Percentiles rank a stretch among this genome's conserved stretches.
These are phyloP conservation scores for Sebastes iracundus DNA, from an alignment of 2,797 vertebrate species.

Conservation along the genomic window DNA sequence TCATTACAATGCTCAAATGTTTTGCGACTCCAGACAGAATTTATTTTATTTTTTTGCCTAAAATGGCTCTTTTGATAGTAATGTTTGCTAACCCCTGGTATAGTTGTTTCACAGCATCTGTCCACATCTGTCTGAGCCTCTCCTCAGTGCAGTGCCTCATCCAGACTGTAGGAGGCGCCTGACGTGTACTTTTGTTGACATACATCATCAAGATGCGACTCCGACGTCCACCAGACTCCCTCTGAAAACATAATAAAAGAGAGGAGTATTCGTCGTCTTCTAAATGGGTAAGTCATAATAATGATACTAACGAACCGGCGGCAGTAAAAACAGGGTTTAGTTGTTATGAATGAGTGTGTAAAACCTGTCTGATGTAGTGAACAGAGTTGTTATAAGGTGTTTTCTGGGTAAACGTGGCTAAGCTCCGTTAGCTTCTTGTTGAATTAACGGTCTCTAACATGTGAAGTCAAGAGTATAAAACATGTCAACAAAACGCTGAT, in stretches of 20 bases:
- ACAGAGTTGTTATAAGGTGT: not conserved
- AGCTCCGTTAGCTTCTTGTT: not conserved
- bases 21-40: too few species aligned
- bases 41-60: too few species aligned
- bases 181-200: not conserved
- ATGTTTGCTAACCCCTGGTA: too few species aligned
- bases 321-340: not conserved
- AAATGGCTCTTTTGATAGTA: too few species aligned
- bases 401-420: not conserved
- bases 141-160: not conserved
- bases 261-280: not conserved
- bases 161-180: conserved; percentile 13
- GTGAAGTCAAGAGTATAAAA: not conserved
- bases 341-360: not conserved
- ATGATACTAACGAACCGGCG: accelerated
- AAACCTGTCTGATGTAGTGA: not conserved
- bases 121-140: not conserved
- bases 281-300: conserved; percentile 45
- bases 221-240: not conserved
- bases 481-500: not conserved
- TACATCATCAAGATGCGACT: conserved; percentile 63
- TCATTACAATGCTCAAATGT: accelerated
- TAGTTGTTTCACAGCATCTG: too few species aligned
- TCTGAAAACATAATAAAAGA: conserved; percentile 15
- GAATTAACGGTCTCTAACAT: not conserved